phyloP scores from a whole-genome alignment of 2,113 vertebrate species.

The Eira barbara region DNA sequence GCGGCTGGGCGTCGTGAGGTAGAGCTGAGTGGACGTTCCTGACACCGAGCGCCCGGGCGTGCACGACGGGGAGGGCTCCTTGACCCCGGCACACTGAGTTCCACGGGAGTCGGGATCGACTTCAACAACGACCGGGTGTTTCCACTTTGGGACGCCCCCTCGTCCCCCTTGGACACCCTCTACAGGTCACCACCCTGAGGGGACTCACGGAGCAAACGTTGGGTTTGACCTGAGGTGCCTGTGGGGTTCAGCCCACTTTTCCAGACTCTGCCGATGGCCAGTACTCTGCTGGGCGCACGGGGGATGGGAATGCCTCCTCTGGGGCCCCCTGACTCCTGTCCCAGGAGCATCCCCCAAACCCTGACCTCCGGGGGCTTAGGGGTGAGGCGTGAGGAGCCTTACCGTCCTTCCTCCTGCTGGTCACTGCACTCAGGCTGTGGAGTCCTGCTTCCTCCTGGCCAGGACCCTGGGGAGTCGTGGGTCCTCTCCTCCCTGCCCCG shows the following conservation, averaged over 20 bases:
- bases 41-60: accelerated
- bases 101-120: accelerated
- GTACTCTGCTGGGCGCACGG: background rate
- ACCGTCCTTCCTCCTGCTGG: no score
- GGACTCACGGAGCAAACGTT: accelerated
- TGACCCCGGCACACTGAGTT: background rate
- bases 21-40: no score
- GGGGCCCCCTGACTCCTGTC: background rate
- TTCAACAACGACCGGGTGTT: background rate
- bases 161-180: background rate
- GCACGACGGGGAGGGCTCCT: accelerated
- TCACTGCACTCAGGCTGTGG: background rate
- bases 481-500: no score
- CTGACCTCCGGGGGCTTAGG: background rate
- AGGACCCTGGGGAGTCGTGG: accelerated
- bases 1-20: no score
- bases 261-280: accelerated
- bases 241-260: no score
- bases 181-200: background rate
- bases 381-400: background rate
- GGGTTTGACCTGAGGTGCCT: no score
- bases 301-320: background rate
- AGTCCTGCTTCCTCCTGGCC: no score
- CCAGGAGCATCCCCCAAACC: background rate
- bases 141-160: no score